Base-by-base conservation (phyloP, 1,140 invertebrate genomes). In the Anthonomus grandis region DNA sequence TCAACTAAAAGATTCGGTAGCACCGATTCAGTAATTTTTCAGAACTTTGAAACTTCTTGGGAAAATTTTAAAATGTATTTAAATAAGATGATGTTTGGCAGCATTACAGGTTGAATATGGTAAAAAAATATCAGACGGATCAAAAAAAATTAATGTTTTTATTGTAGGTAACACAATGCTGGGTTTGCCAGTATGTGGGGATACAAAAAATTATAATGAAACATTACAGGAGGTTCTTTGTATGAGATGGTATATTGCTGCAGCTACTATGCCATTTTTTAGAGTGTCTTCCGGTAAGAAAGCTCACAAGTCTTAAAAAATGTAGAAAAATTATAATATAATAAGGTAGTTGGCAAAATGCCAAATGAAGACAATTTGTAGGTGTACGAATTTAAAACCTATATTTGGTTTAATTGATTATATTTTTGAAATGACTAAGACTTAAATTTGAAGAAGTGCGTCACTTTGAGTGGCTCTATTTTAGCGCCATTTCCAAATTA, bases 171-270 rank as follows among this genome's bases (percentile, higher is more conserved):
- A 62, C 53, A 25, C 56, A 60, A 54, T 72, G 36, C 22, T 60
- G n/a, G 56, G 56, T 45, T 36, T 68, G 38, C 66, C 68, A n/a
- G 50, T 66, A 15, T 69, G 72, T 58, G 60, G 70, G 12, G 70
- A 64, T 23, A 68, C 59, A 5, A 49, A 41, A 46, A 52, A 17
- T 42, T 75, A 57, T 41, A 51, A 61, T 57, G 56, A 45, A 23
- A 47, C 15, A 24, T 49, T 54, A 10, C 68, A 65, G 25, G 66
- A 68, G 58, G 62, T 48, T 6, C 61, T 68, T 12, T 75, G 73
- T 44, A 42, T 73, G 3, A 57, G 70, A 42, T 74, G 72, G 72
- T 75, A 75, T 47, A 46, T 70, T 4, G 57, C 67, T 18, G 69
- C 72, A 5, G 62, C 66, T 0, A 67, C 65, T 2, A 58, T 74